Conservation (phyloP, 2,113 vertebrate species). For the Leptobrachium leishanense region DNA sequence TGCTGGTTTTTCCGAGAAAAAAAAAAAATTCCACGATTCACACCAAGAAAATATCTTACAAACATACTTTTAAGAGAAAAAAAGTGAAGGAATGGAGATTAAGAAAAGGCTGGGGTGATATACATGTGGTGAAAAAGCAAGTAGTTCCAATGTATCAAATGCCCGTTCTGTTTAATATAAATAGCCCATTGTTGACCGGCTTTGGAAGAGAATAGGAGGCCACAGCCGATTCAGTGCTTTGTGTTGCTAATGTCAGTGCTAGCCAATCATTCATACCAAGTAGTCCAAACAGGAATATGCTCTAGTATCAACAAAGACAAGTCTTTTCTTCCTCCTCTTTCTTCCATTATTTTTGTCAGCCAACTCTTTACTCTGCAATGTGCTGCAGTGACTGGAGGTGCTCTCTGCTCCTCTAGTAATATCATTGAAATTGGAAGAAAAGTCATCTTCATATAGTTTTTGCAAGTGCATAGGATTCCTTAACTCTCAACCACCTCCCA, state of each 20-base stretch:
- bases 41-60: conserved; percentile 26
- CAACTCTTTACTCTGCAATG: neutral
- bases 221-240: conserved; percentile 46
- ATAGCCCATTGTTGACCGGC: conserved; percentile 40
- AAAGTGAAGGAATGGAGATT: neutral
- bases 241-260: conserved; percentile 40
- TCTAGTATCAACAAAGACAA: neutral
- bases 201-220: conserved; percentile 21
- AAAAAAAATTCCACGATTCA: conserved; percentile 31
- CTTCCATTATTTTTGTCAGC: neutral
- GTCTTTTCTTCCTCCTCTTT: neutral
- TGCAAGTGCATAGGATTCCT: neutral
- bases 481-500: neutral
- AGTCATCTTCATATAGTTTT: neutral
- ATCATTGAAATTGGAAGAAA: neutral
- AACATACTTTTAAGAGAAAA: conserved; percentile 14
- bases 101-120: neutral
- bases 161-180: conserved; percentile 52
- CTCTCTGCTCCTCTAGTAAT: neutral
- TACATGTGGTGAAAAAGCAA: conserved; percentile 4
- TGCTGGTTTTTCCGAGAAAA: neutral
- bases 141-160: conserved; percentile 18
- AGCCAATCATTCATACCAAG: conserved; percentile 21
- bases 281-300: conserved; percentile 16
- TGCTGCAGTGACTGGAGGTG: neutral